Base-by-base conservation (phyloP, 1,140 invertebrate genomes). In the Lasaia peninsularis region DNA sequence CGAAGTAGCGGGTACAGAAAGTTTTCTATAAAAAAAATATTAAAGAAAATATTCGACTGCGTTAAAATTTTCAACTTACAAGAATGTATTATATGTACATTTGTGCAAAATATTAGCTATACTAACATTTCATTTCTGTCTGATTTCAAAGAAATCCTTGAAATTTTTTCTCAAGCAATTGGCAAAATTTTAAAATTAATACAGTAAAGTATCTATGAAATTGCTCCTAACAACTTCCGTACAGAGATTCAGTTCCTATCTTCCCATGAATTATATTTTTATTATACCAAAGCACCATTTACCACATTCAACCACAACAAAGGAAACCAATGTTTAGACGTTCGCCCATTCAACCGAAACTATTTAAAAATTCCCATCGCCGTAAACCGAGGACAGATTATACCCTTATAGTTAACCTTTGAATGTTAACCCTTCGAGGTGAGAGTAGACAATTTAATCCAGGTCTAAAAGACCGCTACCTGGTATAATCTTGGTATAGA, bases 301-400 rank as follows among this genome's bases (percentile, higher is more conserved):
- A 71, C 67, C 52, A 63, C 61, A 65, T 67, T 71, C 50, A 65
- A 80, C 78, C 72, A 55, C 79, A 86, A 83, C 70, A 75, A 75
- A 64, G 69, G 65, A 67, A 69, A 60, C 65, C 68, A 67, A 75
- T 82, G 78, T 86, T 86, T 86, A 65, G 78, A 82, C 67, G 75
- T 52, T 59, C 10, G 56, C 12, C 75, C 66, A 81, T 84, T 86
- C 60, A 81, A 63, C 74, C 65, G 70, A 75, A 86, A 86, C 78
- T 78, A 68, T 72, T 69, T 59, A 60, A 67, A 75, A 71, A 70
- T 86, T 86, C 83, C 83, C 83, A 86, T 68, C 53, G 65, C 59
- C 37, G 37, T 31, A 18, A 24, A 56, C 24, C 21, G 69, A 53
- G 49, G 54, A 60, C 56, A 70, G 44, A 61, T 65, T 63, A 61